Evolutionary conservation across 1,140 invertebrate species (phyloP), one percentile per base, ranked within the genome.

Genomic region (Aphaenogaster ashmeadi): DNA sequence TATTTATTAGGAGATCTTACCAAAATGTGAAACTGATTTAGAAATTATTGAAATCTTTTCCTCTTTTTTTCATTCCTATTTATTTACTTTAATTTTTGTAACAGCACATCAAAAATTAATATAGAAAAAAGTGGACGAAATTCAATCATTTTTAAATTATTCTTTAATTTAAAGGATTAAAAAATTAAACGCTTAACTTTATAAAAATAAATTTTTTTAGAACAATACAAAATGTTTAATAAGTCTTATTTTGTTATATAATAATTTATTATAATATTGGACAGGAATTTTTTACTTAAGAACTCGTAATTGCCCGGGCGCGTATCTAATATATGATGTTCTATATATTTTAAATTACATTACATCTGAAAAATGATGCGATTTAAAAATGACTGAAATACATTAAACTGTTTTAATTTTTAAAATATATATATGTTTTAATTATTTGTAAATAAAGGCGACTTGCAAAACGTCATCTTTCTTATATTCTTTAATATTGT

Each of bases 71-170:
- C 27, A 33, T 60, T 38, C n/a, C 7, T 66, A 38, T 38, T 66
- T 38, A 41, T 66, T 66, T n/a, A 66, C 7, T 66, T 66, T 66
- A 66, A 38, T 38, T 66, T 38, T 66, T 66, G 7, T 8, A 66
- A 41, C 33, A 66, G 8, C 18, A 66, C 38, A 38, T 41, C 27
- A 1, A 64, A 1, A n/a, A 15, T 38, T 66, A 38, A n/a, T 38
- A 18, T 66, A 41, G 6, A 27, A 38, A 8, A 41, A 66, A 66
- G 15, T 66, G 13, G 3, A 33, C 1, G 0, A 66, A 66, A n/a
- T 66, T 8, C 18, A 41, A 41, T 66, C 13, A 38, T n/a, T 66
- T 66, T 66, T 66, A 18, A 41, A 9, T 64, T 62, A 62, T 27
- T 33, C 2, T 66, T 38, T 38, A 7, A 62, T 36, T 54, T 62